Conservation (phyloP, 2,797 vertebrate species). For the Moxostoma hubbsi region DNA sequence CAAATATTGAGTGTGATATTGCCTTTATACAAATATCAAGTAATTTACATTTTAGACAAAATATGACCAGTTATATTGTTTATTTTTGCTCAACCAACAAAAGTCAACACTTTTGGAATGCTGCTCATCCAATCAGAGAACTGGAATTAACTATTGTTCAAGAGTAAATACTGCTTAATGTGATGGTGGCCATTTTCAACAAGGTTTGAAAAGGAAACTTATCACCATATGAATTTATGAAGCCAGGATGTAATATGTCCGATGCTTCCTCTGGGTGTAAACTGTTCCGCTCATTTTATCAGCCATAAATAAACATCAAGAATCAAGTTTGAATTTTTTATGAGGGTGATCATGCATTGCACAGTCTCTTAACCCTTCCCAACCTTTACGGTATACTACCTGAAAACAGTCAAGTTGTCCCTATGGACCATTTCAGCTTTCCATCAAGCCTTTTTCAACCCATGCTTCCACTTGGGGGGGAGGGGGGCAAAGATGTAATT, state of each 20-base stretch:
- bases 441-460: conserved; percentile 9
- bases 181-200: background rate
- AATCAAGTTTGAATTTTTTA: conserved; percentile 43
- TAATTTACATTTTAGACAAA: background rate
- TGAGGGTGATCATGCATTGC: conserved; percentile 33
- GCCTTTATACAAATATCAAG: too few species aligned
- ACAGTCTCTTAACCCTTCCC: conserved; percentile 31
- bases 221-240: conserved; percentile 3
- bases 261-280: conserved; percentile 11
- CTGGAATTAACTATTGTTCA: background rate
- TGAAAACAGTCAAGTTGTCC: conserved; percentile 46
- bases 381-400: conserved; percentile 31
- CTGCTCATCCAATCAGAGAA: too few species aligned
- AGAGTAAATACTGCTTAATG: background rate
- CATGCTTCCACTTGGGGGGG: conserved; percentile 11
- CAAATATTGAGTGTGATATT: too few species aligned
- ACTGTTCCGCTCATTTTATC: conserved; percentile 10
- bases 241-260: background rate
- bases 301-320: conserved; percentile 32
- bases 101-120: too few species aligned
- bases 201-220: background rate
- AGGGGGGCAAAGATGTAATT: conserved; percentile 57
- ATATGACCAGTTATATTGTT: background rate
- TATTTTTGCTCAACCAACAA: too few species aligned
- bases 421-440: conserved; percentile 5